Conservation (phyloP, 2,888 invertebrate species). For the Stenchaetothrips biformis region DNA sequence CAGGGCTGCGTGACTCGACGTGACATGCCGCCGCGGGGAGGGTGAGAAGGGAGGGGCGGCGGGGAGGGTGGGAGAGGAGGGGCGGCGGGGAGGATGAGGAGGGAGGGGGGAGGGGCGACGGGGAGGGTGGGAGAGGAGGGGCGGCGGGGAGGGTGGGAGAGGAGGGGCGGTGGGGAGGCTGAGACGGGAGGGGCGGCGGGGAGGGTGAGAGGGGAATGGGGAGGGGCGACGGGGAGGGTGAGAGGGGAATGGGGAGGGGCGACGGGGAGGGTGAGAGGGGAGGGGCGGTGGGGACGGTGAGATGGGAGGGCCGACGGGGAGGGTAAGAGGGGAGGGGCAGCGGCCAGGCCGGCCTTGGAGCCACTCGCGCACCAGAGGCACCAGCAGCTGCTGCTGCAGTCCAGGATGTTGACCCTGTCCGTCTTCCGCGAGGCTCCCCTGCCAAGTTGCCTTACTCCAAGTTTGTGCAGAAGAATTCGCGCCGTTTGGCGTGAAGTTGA, state of each 20-base stretch:
- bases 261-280: not conserved
- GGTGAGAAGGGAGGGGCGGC: not conserved
- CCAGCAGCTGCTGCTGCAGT: not conserved
- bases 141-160: too few species aligned
- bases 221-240: not conserved
- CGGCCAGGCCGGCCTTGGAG: not conserved
- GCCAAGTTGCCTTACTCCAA: too few species aligned
- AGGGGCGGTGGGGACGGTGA: not conserved
- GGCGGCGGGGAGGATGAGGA: not conserved
- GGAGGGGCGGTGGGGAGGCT: too few species aligned
- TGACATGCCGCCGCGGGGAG: not conserved
- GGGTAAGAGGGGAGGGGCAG: too few species aligned
- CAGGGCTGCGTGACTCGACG: not conserved
- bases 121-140: too few species aligned
- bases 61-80: not conserved
- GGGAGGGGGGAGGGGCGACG: too few species aligned
- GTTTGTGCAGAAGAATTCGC: too few species aligned
- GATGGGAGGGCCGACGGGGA: too few species aligned
- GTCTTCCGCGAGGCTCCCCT: not conserved
- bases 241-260: not conserved
- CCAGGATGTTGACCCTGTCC: conserved; percentile 6
- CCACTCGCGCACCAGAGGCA: not conserved
- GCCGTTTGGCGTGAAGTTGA: too few species aligned
- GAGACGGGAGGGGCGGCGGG: too few species aligned
- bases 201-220: not conserved